phyloP scores from a whole-genome alignment of 23 tunicate species.

The Diplosoma virens region DNA sequence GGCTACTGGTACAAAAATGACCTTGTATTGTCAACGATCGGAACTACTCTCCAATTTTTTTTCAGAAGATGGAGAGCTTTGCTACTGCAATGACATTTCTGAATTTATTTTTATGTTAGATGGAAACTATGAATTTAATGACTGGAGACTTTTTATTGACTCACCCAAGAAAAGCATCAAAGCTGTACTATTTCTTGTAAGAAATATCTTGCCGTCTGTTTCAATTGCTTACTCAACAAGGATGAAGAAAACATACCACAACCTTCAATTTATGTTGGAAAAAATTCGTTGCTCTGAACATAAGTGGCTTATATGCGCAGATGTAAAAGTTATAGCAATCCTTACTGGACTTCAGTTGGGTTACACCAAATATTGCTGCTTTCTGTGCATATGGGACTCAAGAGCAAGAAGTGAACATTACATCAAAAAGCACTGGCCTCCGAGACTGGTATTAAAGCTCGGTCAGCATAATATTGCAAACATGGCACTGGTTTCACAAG shows the following conservation, averaged over 20 bases:
- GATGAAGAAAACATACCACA: conserved; percentile 1
- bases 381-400: conserved; percentile 20
- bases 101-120: background rate
- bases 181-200: background rate
- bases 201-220: background rate
- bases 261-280: background rate
- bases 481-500: conserved; percentile 6
- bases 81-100: conserved; percentile 15
- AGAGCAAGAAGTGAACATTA: conserved; percentile 21
- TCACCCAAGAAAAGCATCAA: no score
- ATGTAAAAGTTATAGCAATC: background rate
- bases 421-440: background rate
- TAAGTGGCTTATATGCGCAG: conserved; percentile 9
- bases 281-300: background rate
- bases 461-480: background rate
- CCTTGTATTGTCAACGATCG: conserved; percentile 8
- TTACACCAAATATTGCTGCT: conserved; percentile 23
- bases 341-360: conserved; percentile 6
- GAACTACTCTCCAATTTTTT: background rate
- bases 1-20: conserved; percentile 1
- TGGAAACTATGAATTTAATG: background rate
- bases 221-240: conserved; percentile 13
- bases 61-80: conserved; percentile 4
- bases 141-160: conserved; percentile 14
- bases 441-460: background rate